Evolutionary conservation across 2,797 vertebrate genomes (phyloP).

Genomic region (Graptemys geographica): DNA sequence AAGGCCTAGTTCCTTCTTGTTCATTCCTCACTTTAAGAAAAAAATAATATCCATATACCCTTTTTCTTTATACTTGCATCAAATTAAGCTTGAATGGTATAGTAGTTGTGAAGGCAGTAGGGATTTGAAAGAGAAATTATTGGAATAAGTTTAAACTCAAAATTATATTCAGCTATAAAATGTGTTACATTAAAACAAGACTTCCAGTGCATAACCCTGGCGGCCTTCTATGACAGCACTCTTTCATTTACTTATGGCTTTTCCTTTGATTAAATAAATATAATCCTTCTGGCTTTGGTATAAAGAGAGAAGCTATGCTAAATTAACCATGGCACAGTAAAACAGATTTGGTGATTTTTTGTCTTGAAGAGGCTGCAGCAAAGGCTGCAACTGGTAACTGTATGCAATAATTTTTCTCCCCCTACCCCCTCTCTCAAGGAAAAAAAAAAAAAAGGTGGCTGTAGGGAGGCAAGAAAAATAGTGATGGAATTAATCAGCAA

Average conservation of each 20-base stretch:
- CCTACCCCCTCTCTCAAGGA: neutral
- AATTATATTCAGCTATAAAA: slow-evolving; percentile 13
- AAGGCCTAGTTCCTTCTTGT: neutral
- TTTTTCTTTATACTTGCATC: neutral
- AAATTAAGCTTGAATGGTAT: neutral
- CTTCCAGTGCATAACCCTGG: neutral
- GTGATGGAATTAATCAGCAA: slow-evolving; percentile 42
- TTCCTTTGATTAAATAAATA: slow-evolving; percentile 30
- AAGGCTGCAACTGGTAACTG: neutral
- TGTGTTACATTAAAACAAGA: neutral
- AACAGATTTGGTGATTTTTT: neutral
- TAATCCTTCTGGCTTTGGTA: slow-evolving; percentile 30
- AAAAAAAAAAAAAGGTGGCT: neutral
- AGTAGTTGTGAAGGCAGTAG: neutral
- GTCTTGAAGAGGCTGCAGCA: slow-evolving; percentile 10
- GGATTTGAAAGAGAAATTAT: neutral
- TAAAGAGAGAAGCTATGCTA: neutral
- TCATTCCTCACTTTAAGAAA: neutral
- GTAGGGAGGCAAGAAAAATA: neutral
- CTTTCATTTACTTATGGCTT: slow-evolving; percentile 11
- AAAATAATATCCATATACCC: neutral
- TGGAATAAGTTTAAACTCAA: neutral
- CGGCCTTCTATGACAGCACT: neutral
- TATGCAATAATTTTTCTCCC: neutral
- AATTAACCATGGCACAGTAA: neutral